Evolutionary conservation across 2,888 invertebrate genomes (phyloP).

Genomic region (Artemia sinica): DNA sequence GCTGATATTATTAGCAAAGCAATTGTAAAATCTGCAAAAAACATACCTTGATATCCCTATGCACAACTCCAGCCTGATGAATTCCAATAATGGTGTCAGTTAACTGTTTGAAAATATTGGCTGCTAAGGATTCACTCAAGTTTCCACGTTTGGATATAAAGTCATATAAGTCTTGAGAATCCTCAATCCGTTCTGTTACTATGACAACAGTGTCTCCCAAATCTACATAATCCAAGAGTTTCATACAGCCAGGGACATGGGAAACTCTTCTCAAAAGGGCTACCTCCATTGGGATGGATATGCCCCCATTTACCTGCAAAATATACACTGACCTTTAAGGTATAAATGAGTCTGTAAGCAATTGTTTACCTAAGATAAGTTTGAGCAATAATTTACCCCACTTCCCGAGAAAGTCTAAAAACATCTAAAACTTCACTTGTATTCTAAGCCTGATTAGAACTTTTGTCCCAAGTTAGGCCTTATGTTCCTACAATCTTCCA

Average conservation of each 20-base stretch:
- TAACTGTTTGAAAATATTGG: constrained; percentile 39
- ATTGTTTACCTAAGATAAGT: no score
- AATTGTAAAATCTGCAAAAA: no score
- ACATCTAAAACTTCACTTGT: no score
- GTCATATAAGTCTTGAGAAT: constrained; percentile 42
- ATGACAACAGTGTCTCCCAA: constrained; percentile 37
- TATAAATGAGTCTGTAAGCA: no score
- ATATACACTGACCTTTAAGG: not conserved
- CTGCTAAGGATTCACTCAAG: constrained; percentile 36
- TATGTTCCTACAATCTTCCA: no score
- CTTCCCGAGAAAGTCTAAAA: no score
- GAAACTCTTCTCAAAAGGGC: constrained; percentile 37
- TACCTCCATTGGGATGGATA: constrained; percentile 40
- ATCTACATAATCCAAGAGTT: constrained; percentile 39
- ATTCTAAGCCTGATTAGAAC: no score
- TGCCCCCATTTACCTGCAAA: constrained; percentile 35
- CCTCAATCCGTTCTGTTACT: constrained; percentile 41
- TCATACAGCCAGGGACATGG: constrained; percentile 39
- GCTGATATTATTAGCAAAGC: no score
- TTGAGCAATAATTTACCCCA: no score
- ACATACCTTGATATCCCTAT: constrained; percentile 38
- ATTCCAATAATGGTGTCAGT: constrained; percentile 37
- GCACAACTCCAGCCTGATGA: constrained; percentile 38
- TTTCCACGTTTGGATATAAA: constrained; percentile 41
- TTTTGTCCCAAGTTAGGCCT: no score